phyloP scores from a whole-genome alignment of 2,797 vertebrate genomes.

The Falco rusticolus region DNA sequence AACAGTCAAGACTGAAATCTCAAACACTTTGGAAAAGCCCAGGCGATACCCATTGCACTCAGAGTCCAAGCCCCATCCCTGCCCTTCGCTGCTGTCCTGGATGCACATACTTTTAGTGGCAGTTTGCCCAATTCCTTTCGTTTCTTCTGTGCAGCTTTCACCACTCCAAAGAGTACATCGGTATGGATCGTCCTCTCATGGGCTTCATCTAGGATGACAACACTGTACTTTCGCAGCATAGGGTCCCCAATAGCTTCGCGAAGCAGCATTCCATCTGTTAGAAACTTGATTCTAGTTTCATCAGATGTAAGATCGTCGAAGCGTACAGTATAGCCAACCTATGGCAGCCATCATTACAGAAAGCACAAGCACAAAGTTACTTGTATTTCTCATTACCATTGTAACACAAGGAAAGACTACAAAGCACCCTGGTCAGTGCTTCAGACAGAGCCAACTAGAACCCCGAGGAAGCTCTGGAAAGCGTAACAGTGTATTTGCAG shows the following conservation, averaged over 20 bases:
- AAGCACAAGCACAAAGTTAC: too few relatives aligned
- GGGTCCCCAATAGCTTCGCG: constrained; percentile 93
- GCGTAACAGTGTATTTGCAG: neutral
- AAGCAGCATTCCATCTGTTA: constrained; percentile 96
- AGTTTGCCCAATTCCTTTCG: constrained; percentile 85
- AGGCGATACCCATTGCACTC: neutral
- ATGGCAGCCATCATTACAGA: rapidly evolving
- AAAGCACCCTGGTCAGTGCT: neutral
- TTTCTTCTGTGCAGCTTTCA: constrained; percentile 88
- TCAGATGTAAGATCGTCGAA: constrained; percentile 92
- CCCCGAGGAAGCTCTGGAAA: neutral
- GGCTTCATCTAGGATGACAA: constrained; percentile 93
- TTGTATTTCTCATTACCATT: rapidly evolving
- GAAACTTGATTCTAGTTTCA: constrained; percentile 91
- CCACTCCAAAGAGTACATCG: constrained; percentile 94
- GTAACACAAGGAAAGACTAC: neutral
- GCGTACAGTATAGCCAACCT: constrained; percentile 96
- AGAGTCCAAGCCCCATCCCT: neutral
- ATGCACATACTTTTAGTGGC: constrained; percentile 83
- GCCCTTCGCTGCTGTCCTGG: rapidly evolving
- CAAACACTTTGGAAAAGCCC: neutral
- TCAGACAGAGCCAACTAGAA: neutral
- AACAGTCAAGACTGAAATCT: neutral
- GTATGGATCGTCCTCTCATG: constrained; percentile 96
- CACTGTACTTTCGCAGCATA: constrained; percentile 87